These are phyloP conservation scores for Petrocephalus sullivani DNA, from an alignment of 2,797 vertebrate genomes.

Conservation along the genomic window DNA sequence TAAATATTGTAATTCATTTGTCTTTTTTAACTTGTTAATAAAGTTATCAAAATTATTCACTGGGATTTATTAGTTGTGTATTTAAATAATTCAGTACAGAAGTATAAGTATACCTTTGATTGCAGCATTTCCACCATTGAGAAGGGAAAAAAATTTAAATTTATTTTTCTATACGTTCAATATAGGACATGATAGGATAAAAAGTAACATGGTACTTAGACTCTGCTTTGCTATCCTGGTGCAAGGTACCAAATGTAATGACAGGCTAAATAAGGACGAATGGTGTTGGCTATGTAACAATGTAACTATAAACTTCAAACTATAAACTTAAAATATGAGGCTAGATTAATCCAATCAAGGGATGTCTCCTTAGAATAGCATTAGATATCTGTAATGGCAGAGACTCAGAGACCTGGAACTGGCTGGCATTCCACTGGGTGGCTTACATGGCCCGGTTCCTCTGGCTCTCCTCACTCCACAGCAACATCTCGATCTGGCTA, in stretches of 20 bases:
- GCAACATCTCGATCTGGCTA: neutral
- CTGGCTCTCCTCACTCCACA: neutral
- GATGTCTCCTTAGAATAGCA: neutral
- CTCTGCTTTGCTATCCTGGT: too few relatives aligned
- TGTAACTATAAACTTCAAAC: neutral
- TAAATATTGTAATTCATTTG: conserved; percentile 99
- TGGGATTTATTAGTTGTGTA: neutral
- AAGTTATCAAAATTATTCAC: conserved; percentile 73
- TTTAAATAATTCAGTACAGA: neutral
- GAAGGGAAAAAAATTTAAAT: neutral
- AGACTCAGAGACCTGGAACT: neutral
- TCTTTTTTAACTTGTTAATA: conserved; percentile 99
- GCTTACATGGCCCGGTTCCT: neutral
- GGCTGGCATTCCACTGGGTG: neutral
- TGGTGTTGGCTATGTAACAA: neutral
- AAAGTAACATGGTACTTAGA: neutral
- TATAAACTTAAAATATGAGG: neutral
- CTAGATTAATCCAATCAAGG: neutral
- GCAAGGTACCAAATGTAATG: neutral
- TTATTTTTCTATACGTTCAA: neutral
- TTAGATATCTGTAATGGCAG: neutral
- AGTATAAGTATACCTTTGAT: neutral
- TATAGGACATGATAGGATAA: neutral
- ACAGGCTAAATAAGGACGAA: neutral
- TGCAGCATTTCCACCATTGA: neutral